phyloP scores from a whole-genome alignment of 2,113 vertebrate species.

The Gallinago jamesoni region DNA sequence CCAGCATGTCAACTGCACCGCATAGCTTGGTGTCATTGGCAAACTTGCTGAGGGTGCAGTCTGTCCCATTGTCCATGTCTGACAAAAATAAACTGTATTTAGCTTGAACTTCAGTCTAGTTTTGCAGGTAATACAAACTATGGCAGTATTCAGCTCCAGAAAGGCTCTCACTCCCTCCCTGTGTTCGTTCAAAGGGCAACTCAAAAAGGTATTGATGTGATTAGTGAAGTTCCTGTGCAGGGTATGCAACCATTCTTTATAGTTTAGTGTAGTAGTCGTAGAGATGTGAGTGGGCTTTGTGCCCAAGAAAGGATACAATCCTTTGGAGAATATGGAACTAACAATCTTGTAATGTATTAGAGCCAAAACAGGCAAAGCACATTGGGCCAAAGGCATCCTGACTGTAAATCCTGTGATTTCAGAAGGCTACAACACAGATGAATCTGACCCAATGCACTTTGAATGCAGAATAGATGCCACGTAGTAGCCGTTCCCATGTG shows the following conservation, averaged over 20 bases:
- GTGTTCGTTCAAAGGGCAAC: background rate
- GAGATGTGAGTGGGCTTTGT: background rate
- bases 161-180: background rate
- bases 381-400: background rate
- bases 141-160: background rate
- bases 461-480: constrained; percentile 20
- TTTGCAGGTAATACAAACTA: background rate
- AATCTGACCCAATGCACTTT: background rate
- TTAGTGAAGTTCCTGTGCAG: background rate
- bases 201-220: background rate
- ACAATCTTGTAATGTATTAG: background rate
- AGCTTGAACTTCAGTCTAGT: background rate
- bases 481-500: constrained; percentile 44
- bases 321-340: constrained; percentile 1
- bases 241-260: background rate
- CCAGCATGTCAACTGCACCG: too few species aligned
- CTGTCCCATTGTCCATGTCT: too few species aligned
- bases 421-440: background rate
- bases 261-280: background rate
- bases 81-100: background rate
- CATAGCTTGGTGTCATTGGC: too few species aligned
- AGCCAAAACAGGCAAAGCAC: constrained; percentile 23
- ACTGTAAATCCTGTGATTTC: background rate
- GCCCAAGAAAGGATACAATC: background rate
- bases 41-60: too few species aligned